Percentiles rank a stretch among this genome's conserved stretches.
Evolutionary conservation across 2,797 vertebrate genomes (phyloP).

Genomic region (Allobates femoralis): DNA sequence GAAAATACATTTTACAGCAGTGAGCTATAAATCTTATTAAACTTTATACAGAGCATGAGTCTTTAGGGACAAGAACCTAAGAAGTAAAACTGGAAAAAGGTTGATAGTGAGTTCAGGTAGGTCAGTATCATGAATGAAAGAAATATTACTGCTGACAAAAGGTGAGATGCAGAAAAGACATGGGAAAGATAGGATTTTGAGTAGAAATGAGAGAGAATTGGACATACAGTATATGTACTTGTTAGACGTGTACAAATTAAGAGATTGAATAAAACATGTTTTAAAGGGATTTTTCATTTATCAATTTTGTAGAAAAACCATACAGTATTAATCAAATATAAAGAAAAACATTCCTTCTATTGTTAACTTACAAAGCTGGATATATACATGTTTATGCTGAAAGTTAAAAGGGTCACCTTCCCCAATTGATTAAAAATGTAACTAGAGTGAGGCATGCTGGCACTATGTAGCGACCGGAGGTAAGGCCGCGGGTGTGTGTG

Average conservation of each 20-base stretch:
- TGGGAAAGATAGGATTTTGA: neutral
- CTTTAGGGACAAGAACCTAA: constrained; percentile 9
- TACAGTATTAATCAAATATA: no score
- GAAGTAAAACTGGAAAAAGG: constrained; percentile 30
- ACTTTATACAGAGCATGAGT: neutral
- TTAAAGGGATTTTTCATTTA: neutral
- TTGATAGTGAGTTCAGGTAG: constrained; percentile 34
- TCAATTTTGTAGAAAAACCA: neutral
- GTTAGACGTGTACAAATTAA: neutral
- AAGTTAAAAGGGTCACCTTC: no score
- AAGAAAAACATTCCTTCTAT: no score
- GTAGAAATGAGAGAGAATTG: constrained; percentile 1
- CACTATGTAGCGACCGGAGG: no score
- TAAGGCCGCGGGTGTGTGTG: no score
- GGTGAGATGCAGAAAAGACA: constrained; percentile 14
- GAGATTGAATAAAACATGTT: neutral
- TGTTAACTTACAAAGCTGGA: no score
- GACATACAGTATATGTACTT: neutral
- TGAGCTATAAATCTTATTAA: constrained; percentile 22
- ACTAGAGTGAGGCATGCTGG: no score
- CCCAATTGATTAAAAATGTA: no score
- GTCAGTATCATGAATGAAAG: constrained; percentile 22
- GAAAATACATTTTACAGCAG: constrained; percentile 1
- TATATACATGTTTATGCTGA: no score
- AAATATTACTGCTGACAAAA: constrained; percentile 44